Base-by-base conservation (phyloP, 1,140 invertebrate species). In the Danaus melanippus region DNA sequence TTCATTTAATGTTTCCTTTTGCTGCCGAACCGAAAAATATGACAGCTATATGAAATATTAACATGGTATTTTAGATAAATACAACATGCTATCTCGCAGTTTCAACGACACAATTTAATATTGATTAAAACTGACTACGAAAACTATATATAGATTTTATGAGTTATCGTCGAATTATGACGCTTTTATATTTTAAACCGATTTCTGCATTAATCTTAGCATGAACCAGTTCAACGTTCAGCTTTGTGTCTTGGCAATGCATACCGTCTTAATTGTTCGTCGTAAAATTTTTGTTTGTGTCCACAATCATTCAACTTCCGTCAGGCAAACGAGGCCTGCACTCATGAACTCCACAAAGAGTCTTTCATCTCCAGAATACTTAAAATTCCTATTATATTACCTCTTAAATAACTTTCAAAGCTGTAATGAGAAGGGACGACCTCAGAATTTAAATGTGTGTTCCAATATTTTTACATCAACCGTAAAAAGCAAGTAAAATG, bases 241-340 rank as follows among this genome's bases (percentile, higher is more conserved):
- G 56, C 15, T 17, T 49, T 43, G 59, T 61, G 58, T 60, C 61
- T 63, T 62, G 56, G 63, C 56, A 53, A 58, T 47, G 58, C 42
- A 49, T 50, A 42, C 43, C 43, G 55, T 48, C 60, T 74, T 75
- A 72, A 71, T 67, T 73, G 57, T 67, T 49, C 58, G 55, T 51
- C 66, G 65, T 71, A 72, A 72, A 78, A 67, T 56, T 62, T 32
- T 67, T 74, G 66, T 75, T 75, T 66, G 58, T 66, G 50, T 67
- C 73, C 53, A 52, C 72, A 63, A 59, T 63, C 55, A 58, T 60
- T 53, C 47, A 41, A 46, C 61, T 62, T 70, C 71, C 66, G 66
- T 60, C 54, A 39, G 52, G 59, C 58, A 72, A 62, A 69, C 66
- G 54, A 65, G 60, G 42, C 56, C 59, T 64, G 66, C 63, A 64